Conservation (phyloP, 2,113 vertebrate genomes). For the Gallinago paraguaiae region DNA sequence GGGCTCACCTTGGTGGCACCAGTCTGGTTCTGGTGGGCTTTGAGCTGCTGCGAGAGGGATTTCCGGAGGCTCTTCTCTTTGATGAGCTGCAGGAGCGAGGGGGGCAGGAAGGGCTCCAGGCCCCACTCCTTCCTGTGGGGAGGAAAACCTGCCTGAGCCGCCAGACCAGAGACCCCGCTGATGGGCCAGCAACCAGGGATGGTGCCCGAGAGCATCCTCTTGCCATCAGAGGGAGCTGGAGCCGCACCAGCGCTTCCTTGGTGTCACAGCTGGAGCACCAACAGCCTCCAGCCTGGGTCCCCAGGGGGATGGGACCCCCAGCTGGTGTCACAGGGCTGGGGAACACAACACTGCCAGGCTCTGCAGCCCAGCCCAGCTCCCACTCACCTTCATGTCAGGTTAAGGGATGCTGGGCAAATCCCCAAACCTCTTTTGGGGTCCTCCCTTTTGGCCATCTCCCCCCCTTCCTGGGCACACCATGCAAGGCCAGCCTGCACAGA, state of each 20-base stretch:
- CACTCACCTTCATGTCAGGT: not conserved
- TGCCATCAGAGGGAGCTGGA: not conserved
- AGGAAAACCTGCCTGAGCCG: not conserved
- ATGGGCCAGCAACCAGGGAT: not conserved
- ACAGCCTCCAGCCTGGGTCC: not conserved
- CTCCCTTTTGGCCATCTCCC: not conserved
- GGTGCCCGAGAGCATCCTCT: not conserved
- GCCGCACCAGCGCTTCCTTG: not conserved
- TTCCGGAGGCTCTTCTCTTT: slow-evolving; percentile 98
- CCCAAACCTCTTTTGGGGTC: not conserved
- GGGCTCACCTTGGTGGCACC: slow-evolving; percentile 88
- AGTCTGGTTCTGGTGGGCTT: slow-evolving; percentile 93
- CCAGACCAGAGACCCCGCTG: not conserved
- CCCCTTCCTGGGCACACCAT: not conserved
- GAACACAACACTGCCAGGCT: not conserved
- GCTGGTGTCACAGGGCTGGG: not conserved
- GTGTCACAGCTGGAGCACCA: rapidly evolving
- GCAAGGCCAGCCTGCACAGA: not conserved
- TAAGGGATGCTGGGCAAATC: not conserved
- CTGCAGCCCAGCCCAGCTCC: not conserved
- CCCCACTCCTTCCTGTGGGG: slow-evolving; percentile 94
- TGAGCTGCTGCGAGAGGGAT: slow-evolving; percentile 91
- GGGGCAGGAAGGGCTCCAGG: slow-evolving; percentile 94
- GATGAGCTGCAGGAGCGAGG: slow-evolving; percentile 89
- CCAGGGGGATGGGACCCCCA: not conserved